Percentiles rank a stretch among this genome's conserved stretches.
Conservation (phyloP, 1,140 invertebrate genomes). For the Phymorhynchus buccinoides region DNA sequence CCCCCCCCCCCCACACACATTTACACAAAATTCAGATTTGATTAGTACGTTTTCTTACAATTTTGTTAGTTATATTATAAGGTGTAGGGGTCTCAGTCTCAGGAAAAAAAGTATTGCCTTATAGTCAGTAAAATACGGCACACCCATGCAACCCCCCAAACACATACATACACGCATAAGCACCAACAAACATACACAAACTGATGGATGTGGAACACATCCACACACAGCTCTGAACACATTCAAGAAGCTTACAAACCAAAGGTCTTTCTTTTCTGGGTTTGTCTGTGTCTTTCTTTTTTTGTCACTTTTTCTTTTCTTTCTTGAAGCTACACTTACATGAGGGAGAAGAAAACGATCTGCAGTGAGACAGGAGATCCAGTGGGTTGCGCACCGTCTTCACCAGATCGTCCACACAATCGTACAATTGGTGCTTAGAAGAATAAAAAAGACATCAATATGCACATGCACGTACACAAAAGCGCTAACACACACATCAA, state of each 20-base stretch:
- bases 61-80: no score
- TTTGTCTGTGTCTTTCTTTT: no score
- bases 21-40: no score
- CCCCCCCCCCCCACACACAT: not conserved
- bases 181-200: not conserved
- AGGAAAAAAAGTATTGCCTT: no score
- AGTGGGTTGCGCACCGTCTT: not conserved
- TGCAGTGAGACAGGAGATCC: constrained; percentile 1
- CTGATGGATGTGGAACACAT: not conserved
- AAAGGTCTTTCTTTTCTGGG: not conserved
- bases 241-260: not conserved
- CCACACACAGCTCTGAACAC: not conserved
- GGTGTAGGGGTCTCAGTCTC: no score
- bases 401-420: constrained; percentile 26
- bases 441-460: not conserved
- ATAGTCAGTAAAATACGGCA: no score
- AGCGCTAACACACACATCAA: not conserved
- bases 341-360: not conserved
- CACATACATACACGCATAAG: not conserved
- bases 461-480: no score
- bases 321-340: not conserved
- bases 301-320: not conserved
- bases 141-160: not conserved
- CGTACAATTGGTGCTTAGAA: not conserved
- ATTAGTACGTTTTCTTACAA: no score